Base-by-base conservation (phyloP, 2,888 invertebrate genomes). In the Drosophila longiperda region DNA sequence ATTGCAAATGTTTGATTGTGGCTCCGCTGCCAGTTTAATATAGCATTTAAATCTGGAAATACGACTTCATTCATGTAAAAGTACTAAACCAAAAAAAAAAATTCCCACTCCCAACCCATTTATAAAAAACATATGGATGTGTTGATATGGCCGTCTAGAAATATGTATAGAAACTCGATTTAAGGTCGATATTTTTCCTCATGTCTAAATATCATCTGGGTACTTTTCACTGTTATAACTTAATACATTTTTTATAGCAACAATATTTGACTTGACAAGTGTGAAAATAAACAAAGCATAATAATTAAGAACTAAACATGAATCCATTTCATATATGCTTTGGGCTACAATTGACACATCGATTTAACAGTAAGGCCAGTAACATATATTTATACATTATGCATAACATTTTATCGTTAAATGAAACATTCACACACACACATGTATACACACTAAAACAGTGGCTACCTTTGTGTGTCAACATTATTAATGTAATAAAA, bases 401-500 rank as follows among this genome's bases (percentile, higher is more conserved):
- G 26, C 29, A 23, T 45, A 15, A 23, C 23, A 4, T 45, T 23
- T 15, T 11, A 38, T 38, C 8, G 26, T n/a, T 55, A 40, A 38
- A n/a, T 15, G 5, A 38, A 15, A 23, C 15, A 45, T 45, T 2
- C n/a, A 54, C 8, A 40, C 11, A n/a, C 36, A 15, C 45, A 15
- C 20, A 20, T 20, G 4, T 4, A 3, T 17, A 32, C 20, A 9
- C 45, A 40, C 42, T 45, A 45, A 66, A 38, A 50, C 20, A 1
- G 50, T 12, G 26, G 48, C 6, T 45, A 45, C 58, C 48, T 66
- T 68, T 68, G 54, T 38, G 71, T 40, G 71, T 12, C 23, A 42
- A 48, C 61, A 64, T 72, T 72, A 78, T 62, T 67, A 75, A 67
- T 69, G 61, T 62, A 34, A 66, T 50, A 58, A 66, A 67, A 61